Conservation (phyloP, 2,797 vertebrate genomes). For the Eulemur mongoz region DNA sequence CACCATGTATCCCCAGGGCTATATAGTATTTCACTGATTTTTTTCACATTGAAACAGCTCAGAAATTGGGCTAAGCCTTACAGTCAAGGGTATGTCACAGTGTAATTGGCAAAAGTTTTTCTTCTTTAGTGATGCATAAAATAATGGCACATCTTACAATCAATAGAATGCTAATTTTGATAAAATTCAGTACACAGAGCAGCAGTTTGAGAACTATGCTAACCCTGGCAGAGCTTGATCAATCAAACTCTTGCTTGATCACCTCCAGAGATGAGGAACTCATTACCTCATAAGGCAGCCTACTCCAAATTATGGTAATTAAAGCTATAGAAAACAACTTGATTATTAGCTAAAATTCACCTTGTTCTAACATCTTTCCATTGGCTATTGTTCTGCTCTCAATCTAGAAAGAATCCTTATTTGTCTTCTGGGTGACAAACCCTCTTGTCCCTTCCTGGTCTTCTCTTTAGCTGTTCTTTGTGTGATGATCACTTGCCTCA, state of each 20-base stretch:
- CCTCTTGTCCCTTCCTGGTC: background rate
- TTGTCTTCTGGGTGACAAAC: background rate
- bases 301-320: background rate
- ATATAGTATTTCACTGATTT: background rate
- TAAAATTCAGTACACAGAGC: background rate
- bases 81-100: background rate
- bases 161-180: background rate
- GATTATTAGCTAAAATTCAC: background rate
- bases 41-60: background rate
- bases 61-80: background rate
- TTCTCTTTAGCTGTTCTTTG: background rate
- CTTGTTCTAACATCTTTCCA: background rate
- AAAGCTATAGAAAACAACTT: background rate
- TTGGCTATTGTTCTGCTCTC: background rate
- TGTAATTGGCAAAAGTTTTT: background rate
- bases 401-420: background rate
- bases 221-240: background rate
- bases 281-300: background rate
- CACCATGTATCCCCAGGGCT: background rate
- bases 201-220: background rate
- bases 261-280: background rate
- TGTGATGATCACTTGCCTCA: background rate
- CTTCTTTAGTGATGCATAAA: background rate
- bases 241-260: background rate
- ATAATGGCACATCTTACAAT: background rate